These are phyloP conservation scores for Poecilus cupreus DNA, from an alignment of 2,888 invertebrate genomes.

Conservation along the genomic window DNA sequence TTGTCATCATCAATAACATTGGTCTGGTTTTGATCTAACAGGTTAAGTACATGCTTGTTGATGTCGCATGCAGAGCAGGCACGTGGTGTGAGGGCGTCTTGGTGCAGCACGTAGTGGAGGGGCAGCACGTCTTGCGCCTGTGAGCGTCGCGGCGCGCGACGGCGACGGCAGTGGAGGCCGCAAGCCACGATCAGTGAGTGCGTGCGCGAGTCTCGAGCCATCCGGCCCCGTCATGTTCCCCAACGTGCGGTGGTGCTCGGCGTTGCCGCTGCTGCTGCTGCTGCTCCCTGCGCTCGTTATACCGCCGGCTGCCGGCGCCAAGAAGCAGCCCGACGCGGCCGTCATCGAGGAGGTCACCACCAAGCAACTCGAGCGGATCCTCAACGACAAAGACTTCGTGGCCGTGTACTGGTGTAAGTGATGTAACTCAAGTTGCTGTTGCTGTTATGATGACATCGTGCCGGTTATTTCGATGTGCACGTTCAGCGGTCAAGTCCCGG, in stretches of 20 bases:
- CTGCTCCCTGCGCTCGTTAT: conserved; percentile 74
- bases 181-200: conserved; percentile 45
- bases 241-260: conserved; percentile 64
- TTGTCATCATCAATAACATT: no score
- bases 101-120: background rate
- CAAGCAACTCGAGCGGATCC: conserved; percentile 92
- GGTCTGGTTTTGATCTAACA: no score
- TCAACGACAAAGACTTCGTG: conserved; percentile 94
- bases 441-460: background rate
- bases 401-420: conserved; percentile 98
- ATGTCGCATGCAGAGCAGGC: background rate
- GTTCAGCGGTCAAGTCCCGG: no score
- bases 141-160: conserved; percentile 45
- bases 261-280: conserved; percentile 75
- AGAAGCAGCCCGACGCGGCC: conserved; percentile 73
- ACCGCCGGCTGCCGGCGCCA: conserved; percentile 71
- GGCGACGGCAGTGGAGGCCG: conserved; percentile 35
- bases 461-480: background rate
- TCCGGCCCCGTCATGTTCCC: conserved; percentile 72
- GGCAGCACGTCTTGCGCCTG: background rate
- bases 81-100: background rate
- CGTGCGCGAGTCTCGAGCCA: conserved; percentile 50
- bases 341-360: conserved; percentile 94
- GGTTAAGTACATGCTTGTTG: no score
- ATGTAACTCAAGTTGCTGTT: background rate